Evolutionary conservation across 2,888 invertebrate species (phyloP), one percentile per base, ranked within the genome.

Genomic region (Hydrotaea cyrtoneurina): DNA sequence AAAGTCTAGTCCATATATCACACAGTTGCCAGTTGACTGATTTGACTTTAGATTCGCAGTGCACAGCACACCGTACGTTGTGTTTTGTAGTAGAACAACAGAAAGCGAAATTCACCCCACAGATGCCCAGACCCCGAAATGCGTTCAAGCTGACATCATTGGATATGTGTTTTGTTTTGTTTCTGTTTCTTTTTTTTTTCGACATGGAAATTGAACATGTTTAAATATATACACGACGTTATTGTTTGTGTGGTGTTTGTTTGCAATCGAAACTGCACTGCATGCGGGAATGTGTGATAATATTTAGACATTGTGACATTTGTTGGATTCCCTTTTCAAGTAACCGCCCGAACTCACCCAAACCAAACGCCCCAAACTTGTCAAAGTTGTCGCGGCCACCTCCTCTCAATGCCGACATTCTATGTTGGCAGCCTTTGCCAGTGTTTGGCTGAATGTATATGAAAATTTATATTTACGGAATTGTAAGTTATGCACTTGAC

Each of bases 61-160:
- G 10, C 10, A 69, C 13, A 46, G 39, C 13, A 26, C 53, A 71
- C 15, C 31, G 31, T 31, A 31, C 31, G n/a, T n/a, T n/a, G n/a
- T n/a, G n/a, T 31, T 31, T 31, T 31, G 31, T 7, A 31, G 31
- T 31, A 31, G 71, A 71, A 8, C 53, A 73, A 69, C 21, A 31
- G 46, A 17, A n/a, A n/a, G n/a, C 11, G 31, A 69, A 53, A 57
- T 36, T 19, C 19, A 26, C 11, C 43, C 39, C 39, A 31, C 39
- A 55, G 59, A 15, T 21, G 43, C 74, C 71, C 74, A 71, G 31
- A 59, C 73, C 90, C 19, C 89, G 90, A 90, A 90, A 91, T 91
- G 88, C 90, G 89, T 89, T 90, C 87, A 90, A 89, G 90, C 90
- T 91, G 89, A 91, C 91, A 91, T 91, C 91, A 91, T 90, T 90